A percentile compares a stretch with the other conserved stretches of the same genome.
These are phyloP conservation scores for Melanocharis versteri DNA, from an alignment of 2,113 vertebrate genomes.

Conservation along the genomic window DNA sequence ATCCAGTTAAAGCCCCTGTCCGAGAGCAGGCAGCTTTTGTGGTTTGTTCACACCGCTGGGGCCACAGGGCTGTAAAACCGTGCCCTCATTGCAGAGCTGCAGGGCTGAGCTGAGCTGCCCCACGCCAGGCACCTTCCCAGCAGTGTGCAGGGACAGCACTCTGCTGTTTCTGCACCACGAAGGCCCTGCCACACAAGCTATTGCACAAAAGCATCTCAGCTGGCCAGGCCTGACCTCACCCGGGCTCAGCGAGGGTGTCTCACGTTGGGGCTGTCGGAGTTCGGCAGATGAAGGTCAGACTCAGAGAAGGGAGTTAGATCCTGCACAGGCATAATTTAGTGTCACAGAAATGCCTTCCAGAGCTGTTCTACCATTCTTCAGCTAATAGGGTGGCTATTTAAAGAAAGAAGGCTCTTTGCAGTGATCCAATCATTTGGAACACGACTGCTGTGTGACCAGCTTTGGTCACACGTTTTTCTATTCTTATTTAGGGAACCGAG, in stretches of 20 bases:
- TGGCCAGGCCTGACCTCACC: neutral
- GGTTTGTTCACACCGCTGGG: neutral
- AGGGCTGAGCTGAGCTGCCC: neutral
- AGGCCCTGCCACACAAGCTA: neutral
- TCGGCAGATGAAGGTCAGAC: neutral
- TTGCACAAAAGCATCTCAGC: accelerated
- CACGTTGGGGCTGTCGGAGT: neutral
- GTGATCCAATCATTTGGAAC: neutral
- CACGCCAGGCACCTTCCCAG: accelerated
- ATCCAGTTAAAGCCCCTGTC: neutral
- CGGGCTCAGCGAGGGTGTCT: neutral
- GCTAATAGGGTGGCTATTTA: conserved; percentile 54
- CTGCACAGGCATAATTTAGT: conserved; percentile 2
- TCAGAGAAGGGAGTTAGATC: neutral
- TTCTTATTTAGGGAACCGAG: conserved; percentile 28
- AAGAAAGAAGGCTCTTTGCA: conserved; percentile 8
- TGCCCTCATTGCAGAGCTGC: neutral
- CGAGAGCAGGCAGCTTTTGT: neutral
- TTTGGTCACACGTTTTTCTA: neutral
- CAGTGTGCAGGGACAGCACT: neutral
- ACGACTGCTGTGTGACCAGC: neutral
- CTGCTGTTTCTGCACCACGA: neutral
- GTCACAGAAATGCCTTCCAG: conserved; percentile 23
- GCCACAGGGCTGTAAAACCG: accelerated
- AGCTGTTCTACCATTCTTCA: neutral